Base-by-base conservation (phyloP, 1,140 invertebrate genomes). In the Drosophila sechellia region DNA sequence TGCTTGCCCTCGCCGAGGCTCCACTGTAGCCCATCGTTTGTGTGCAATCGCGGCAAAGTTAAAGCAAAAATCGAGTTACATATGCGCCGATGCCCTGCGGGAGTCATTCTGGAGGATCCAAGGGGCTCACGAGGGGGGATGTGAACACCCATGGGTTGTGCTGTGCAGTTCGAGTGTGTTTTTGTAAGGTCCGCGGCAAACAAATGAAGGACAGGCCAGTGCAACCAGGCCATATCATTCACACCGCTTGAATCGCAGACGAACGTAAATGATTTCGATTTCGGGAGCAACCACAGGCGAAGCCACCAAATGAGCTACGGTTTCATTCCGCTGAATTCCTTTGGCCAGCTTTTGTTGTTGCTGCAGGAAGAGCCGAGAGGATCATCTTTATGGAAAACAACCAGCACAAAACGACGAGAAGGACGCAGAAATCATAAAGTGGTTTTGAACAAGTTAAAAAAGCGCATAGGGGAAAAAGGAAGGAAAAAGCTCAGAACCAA, bases 371-470 rank as follows among this genome's bases (percentile, higher is more conserved):
- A 66, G 77, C 81, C 68, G 79, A 42, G 59, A 89, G 80, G 76
- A 89, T 86, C 78, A 79, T 87, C 79, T 77, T 84, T 73, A 75
- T 63, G 58, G 72, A 81, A 83, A 83, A 89, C 66, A 80, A 79
- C 57, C 58, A 63, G 22, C 58, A 31, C 48, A 63, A 40, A 66
- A 68, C 49, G 55, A 68, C 43, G 52, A 40, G 52, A 87, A 89
- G 84, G 84, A 89, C 73, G 72, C 69, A 80, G 52, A 90, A 89
- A 89, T 89, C 85, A 89, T 89, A 89, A 87, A 87, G 83, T 90
- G 85, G 85, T 84, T 89, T 78, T 77, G 79, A 84, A 77, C 85
- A 89, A 89, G 79, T 89, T 87, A 66, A 89, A 81, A 89, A 89
- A 73, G 74, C 74, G 74, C 74, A 78, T 72, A 69, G 65, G 39